Evolutionary conservation across 2,888 invertebrate species (phyloP).

Genomic region (Helleia helle): DNA sequence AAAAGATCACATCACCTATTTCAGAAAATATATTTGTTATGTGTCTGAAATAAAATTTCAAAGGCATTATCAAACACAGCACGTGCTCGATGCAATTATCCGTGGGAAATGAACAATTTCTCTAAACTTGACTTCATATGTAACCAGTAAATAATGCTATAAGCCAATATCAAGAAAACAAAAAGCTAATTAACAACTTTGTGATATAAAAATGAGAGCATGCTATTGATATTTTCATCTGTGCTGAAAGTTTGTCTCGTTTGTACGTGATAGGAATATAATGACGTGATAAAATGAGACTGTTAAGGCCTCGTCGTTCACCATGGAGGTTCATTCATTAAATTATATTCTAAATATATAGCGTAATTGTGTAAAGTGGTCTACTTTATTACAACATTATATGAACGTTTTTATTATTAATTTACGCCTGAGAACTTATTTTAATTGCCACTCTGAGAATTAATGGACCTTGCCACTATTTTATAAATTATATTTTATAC

Average conservation of each 20-base stretch:
- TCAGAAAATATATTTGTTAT: too few relatives aligned
- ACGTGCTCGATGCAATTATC: conserved; percentile 2
- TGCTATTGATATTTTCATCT: conserved; percentile 5
- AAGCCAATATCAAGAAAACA: conserved; percentile 2
- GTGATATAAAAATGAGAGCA: conserved; percentile 1
- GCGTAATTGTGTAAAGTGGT: too few relatives aligned
- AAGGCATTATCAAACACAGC: neutral
- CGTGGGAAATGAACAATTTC: conserved; percentile 1
- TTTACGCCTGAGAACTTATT: neutral
- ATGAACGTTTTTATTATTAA: too few relatives aligned
- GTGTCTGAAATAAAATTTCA: too few relatives aligned
- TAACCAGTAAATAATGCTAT: neutral
- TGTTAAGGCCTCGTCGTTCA: neutral
- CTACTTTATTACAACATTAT: neutral
- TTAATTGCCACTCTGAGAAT: neutral
- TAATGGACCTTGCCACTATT: neutral
- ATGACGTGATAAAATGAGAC: neutral
- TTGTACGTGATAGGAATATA: neutral
- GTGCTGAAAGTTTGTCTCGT: neutral
- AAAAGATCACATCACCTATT: too few relatives aligned
- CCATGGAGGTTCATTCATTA: neutral
- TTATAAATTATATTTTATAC: too few relatives aligned
- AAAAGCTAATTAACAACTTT: conserved; percentile 6
- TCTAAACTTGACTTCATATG: conserved; percentile 1
- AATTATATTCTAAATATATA: too few relatives aligned